Base-by-base conservation (phyloP, 1,140 invertebrate genomes). In the Zophobas atratus region DNA sequence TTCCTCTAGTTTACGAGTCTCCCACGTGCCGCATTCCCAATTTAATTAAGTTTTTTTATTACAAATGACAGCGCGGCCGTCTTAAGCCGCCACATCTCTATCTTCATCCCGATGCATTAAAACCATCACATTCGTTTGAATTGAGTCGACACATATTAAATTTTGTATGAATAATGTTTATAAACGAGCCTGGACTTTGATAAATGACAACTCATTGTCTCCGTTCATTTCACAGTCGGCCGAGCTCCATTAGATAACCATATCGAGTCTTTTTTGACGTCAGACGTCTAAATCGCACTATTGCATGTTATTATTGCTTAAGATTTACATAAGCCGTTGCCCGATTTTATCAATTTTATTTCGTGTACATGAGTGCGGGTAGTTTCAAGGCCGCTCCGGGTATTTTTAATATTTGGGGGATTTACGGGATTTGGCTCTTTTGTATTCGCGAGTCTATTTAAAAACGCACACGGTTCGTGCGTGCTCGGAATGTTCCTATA, bases 81-180 rank as follows among this genome's bases (percentile, higher is more conserved):
- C 6, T 46, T 46, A 3, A 8, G 6, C 3, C 43, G 43, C 43
- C 43, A 20, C 20, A 20, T 20, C 20, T 20, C 20, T 20, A 20
- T 20, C 20, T 20, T 20, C 20, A 46, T 46, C 0, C 0, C 3
- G 6, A 46, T 46, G 6, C 43, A 46, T 46, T 46, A 46, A 46
- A 51, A 51, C 49, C 49, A 51, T 51, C 20, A 51, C 20, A 51
- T 51, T 51, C n/a, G 49, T 51, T 5, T 20, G 49, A n/a, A 51
- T 51, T 20, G 49, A 51, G 49, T 51, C 20, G 49, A 51, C 49
- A 51, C 6, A 51, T 51, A 51, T 51, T 51, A 51, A 51, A 51
- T 51, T 51, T 20, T 20, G 49, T 51, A 51, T 51, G 49, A 51
- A 51, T 51, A 51, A 51, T 51, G 49, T 51, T 51, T 51, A 51